Percentiles rank a stretch among this genome's conserved stretches.
Conservation (phyloP, 2,113 vertebrate genomes). For the Macrotus californicus region DNA sequence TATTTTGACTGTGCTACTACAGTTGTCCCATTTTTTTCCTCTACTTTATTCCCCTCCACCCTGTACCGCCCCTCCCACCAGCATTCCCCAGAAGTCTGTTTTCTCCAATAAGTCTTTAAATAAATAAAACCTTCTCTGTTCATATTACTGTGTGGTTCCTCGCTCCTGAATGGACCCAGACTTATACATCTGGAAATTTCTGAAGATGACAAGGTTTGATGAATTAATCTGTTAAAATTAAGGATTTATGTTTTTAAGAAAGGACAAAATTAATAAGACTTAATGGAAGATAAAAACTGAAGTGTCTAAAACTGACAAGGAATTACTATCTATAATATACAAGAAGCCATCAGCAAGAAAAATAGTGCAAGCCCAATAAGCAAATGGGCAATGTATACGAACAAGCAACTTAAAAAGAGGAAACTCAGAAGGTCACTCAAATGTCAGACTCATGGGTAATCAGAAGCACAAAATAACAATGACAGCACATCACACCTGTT, state of each 20-base stretch:
- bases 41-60: too few relatives aligned
- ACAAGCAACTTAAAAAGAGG: slow-evolving; percentile 9
- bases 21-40: too few relatives aligned
- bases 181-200: background rate
- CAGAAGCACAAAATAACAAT: background rate
- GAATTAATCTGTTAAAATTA: slow-evolving; percentile 14
- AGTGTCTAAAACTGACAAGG: slow-evolving; percentile 3
- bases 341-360: slow-evolving; percentile 13
- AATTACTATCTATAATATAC: background rate
- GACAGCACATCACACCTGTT: background rate
- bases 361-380: background rate
- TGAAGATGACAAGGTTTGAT: background rate
- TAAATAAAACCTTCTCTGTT: background rate
- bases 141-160: background rate
- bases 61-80: too few relatives aligned
- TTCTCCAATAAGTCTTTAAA: background rate
- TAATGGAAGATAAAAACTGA: background rate
- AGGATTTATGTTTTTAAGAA: background rate
- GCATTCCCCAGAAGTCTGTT: too few relatives aligned
- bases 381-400: background rate
- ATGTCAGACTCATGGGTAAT: background rate
- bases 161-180: background rate
- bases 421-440: background rate
- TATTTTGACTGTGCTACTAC: too few relatives aligned
- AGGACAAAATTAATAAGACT: background rate